Base-by-base conservation (phyloP, 2,888 invertebrate species). In the Rhingia campestris region DNA sequence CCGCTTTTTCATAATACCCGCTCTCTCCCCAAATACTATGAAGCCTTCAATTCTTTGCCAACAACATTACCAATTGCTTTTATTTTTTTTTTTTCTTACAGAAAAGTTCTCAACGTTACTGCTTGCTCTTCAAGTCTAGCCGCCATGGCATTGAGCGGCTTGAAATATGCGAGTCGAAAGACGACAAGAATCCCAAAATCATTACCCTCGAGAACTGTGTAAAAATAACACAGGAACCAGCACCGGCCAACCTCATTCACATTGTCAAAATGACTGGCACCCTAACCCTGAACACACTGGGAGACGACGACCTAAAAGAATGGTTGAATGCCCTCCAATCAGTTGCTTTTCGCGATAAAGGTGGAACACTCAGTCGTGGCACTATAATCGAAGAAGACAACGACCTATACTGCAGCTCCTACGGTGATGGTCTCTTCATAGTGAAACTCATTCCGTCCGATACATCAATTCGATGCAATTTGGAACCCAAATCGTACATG, bases 151-250 rank as follows among this genome's bases (percentile, higher is more conserved):
- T 97, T 86, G 95, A 96, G 89, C 93, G 97, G 53, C 92, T 97
- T 73, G 97, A 97, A 93, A 94, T 97, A 86, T 97, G 95, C 90
- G 97, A 97, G 87, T 94, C 93, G 88, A 95, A 95, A 90, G 96
- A 96, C 86, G 96, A 96, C 89, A 91, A 93, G 81, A 94, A 94
- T 88, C 94, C 95, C 39, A 94, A 95, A 89, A 96, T 97, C 81
- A 94, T 97, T 84, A 96, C 97, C 0, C 93, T 97, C 67, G 96
- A 97, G 92, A 96, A 97, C 90, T 97, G 97, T 90, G 95, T 97
- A 49, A 97, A 97, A 93, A 96, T 97, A 88, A 94, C 94, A 85
- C 94, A 94, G 90, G 91, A 92, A 89, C 93, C 93, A 89, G 92
- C 93, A 91, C 93, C 89, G 77, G 93, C 93, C 72, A 94, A 94